Evolutionary conservation across 1,140 invertebrate species (phyloP).

Genomic region (Ceratosolen solmsi): DNA sequence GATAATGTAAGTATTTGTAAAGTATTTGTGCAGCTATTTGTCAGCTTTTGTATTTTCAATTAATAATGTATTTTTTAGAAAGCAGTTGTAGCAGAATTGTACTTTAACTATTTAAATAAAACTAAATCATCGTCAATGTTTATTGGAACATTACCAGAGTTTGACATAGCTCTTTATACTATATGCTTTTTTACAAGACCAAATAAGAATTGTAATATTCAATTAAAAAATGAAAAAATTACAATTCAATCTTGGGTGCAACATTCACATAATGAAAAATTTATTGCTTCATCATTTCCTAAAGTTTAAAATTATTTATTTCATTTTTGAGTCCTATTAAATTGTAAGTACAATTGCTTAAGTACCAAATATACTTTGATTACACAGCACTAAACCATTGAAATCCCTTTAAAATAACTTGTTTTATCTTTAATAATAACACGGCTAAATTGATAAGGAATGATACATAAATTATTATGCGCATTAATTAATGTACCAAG

Average conservation of each 20-base stretch:
- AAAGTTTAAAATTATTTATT: slow-evolving; percentile 40
- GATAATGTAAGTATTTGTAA: slow-evolving; percentile 59
- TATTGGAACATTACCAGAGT: slow-evolving; percentile 78
- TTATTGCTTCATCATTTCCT: slow-evolving; percentile 49
- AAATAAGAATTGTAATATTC: slow-evolving; percentile 62
- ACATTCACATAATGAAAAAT: slow-evolving; percentile 32
- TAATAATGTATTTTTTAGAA: slow-evolving; percentile 52
- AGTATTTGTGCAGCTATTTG: not conserved
- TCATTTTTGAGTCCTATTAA: no score
- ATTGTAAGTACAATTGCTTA: no score
- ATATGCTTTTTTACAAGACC: slow-evolving; percentile 73
- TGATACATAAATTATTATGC: no score
- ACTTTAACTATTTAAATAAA: slow-evolving; percentile 62
- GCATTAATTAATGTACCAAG: no score
- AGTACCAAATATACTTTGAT: no score
- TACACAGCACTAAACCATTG: no score
- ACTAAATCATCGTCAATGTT: slow-evolving; percentile 72
- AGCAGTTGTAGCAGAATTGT: slow-evolving; percentile 62
- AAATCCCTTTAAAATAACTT: no score
- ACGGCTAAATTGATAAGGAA: no score
- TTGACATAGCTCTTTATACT: slow-evolving; percentile 78
- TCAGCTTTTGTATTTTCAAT: not conserved
- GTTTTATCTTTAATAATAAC: no score
- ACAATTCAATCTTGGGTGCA: slow-evolving; percentile 50
- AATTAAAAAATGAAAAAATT: slow-evolving; percentile 47